Percentiles rank a stretch among this genome's conserved stretches.
Evolutionary conservation across 2,113 vertebrate genomes (phyloP).

Genomic region (Halcyon malimbica): DNA sequence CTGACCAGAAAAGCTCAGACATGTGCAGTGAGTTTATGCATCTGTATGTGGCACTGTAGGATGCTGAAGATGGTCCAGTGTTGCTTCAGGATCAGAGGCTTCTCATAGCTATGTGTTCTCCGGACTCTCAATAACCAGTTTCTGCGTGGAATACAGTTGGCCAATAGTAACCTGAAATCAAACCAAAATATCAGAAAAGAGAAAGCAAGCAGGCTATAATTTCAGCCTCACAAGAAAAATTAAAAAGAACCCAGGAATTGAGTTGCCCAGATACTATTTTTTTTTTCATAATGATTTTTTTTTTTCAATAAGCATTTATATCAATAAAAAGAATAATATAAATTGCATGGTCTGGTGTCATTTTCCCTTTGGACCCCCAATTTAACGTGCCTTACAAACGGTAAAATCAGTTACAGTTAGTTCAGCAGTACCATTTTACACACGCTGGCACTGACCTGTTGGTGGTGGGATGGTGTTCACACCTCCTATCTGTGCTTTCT

Average conservation of each 20-base stretch:
- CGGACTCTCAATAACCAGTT: slow-evolving; percentile 78
- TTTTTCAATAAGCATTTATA: neutral
- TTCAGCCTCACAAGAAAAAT: neutral
- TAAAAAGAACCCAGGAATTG: neutral
- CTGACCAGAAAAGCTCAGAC: slow-evolving; percentile 29
- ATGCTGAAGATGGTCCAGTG: slow-evolving; percentile 48
- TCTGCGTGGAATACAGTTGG: slow-evolving; percentile 80
- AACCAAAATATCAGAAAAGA: neutral
- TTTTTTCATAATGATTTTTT: neutral
- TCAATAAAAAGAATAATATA: neutral
- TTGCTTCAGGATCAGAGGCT: neutral
- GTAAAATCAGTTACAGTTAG: neutral
- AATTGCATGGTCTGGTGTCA: neutral
- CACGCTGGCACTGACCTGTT: neutral
- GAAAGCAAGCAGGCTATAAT: neutral
- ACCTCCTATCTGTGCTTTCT: neutral
- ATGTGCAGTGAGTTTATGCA: neutral
- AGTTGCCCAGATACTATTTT: neutral
- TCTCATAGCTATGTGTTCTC: slow-evolving; percentile 53
- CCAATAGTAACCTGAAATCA: slow-evolving; percentile 80
- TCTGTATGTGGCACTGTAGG: slow-evolving; percentile 35
- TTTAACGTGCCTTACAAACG: neutral
- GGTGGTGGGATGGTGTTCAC: neutral
- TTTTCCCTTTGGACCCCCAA: neutral
- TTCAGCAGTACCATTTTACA: neutral